Evolutionary conservation across 2,113 vertebrate genomes (phyloP), one percentile per base, ranked within the genome.

Genomic region (Trinectes maculatus): DNA sequence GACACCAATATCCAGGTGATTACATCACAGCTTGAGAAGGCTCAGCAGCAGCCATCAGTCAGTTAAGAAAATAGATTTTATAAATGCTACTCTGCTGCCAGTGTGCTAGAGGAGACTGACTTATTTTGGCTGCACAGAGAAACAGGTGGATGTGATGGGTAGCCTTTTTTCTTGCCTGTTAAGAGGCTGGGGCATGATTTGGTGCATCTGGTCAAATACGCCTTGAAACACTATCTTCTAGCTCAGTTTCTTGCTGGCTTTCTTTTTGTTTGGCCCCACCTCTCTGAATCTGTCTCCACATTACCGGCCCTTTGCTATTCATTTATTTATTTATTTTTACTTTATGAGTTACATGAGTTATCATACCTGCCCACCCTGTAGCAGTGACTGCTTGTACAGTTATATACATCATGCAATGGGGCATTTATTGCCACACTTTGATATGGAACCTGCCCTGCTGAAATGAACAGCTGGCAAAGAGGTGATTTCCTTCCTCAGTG

Each of bases 91-190:
- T 60, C 49, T n/a, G 54, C 34, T 66, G 47, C 44, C 61, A 47
- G 54, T 47, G 52, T 31, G 53, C 74, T 53, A 53, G 73, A 64
- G 36, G 67, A 73, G 18, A 57, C 52, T 47, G 54, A 76, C 69
- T 49, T 21, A 25, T 78, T 71, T 73, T 79, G 66, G 71, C 77
- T 44, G 21, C 59, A 79, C 65, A 76, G 54, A 84, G 66, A 53
- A 74, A 57, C 31, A 56, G 44, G 80, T 73, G 52, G n/a, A n/a
- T n/a, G n/a, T n/a, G n/a, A n/a, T n/a, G n/a, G 82, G 83, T 49
- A 43, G 58, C 13, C 39, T 82, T 71, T n/a, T 76, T 28, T 66
- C 43, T 59, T 71, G 24, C 8, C 67, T 58, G 51, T 59, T 75
- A 81, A 71, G 53, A 62, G 65, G 55, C 29, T 1, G 1, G 10